Conservation (phyloP, 1,140 invertebrate genomes). For the Drosophila sp. region DNA sequence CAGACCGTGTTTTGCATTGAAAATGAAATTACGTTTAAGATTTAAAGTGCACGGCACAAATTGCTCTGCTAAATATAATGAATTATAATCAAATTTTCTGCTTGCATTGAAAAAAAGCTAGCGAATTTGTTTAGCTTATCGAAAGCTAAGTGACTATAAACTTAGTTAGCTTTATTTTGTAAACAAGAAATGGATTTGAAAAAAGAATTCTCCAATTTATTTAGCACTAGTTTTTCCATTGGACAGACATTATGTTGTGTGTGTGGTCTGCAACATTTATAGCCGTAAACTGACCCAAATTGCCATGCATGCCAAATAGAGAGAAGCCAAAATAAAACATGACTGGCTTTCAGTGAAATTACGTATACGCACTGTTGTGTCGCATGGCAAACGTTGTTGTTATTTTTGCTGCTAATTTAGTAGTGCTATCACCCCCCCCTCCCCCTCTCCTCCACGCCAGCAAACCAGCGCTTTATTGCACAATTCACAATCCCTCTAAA, state of each 20-base stretch:
- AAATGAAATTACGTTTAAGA: conserved; percentile 74
- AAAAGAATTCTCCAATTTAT: conserved; percentile 9
- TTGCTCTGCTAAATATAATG: conserved; percentile 53
- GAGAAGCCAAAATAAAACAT: conserved; percentile 28
- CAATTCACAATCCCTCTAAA: conserved; percentile 42
- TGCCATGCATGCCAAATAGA: conserved; percentile 22
- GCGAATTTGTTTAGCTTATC: conserved; percentile 8
- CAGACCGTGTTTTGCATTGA: conserved; percentile 48
- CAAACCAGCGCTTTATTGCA: not conserved
- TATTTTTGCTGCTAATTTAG: conserved; percentile 64
- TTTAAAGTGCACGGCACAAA: conserved; percentile 60
- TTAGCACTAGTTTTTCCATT: not conserved
- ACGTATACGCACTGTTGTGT: conserved; percentile 65
- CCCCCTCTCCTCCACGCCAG: no score
- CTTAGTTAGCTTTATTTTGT: not conserved
- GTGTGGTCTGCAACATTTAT: conserved; percentile 27
- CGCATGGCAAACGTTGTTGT: conserved; percentile 34
- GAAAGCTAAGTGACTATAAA: conserved; percentile 6
- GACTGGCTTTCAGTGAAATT: conserved; percentile 56
- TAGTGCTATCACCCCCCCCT: conserved; percentile 8
- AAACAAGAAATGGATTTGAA: conserved; percentile 3
- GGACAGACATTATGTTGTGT: conserved; percentile 13
- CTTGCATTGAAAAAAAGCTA: conserved; percentile 11
- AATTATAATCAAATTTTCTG: conserved; percentile 59
- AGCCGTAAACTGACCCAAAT: conserved; percentile 39